Percentiles rank a stretch among this genome's conserved stretches.
Evolutionary conservation across 2,113 vertebrate species (phyloP).

Genomic region (Tetrao urogallus): DNA sequence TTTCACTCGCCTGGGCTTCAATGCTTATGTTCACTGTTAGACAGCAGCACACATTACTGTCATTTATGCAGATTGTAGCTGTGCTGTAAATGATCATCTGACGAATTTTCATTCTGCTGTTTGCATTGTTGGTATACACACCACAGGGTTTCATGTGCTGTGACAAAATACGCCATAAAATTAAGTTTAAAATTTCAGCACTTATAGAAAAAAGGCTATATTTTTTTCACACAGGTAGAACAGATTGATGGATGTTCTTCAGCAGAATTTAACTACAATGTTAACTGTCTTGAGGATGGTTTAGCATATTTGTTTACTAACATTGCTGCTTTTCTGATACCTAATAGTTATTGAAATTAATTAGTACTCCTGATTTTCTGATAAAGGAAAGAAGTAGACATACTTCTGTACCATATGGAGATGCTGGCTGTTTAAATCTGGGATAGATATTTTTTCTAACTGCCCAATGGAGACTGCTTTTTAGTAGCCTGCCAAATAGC

Average conservation of each 20-base stretch:
- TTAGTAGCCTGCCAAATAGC: neutral
- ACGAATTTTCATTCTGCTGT: neutral
- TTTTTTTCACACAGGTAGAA: neutral
- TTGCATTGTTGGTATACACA: neutral
- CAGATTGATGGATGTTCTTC: neutral
- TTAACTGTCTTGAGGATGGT: neutral
- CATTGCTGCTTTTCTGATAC: neutral
- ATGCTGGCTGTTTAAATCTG: neutral
- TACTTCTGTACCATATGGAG: neutral
- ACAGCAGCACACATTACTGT: neutral
- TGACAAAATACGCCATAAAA: neutral
- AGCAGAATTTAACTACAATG: neutral
- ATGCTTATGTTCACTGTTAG: neutral
- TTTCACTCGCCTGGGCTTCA: neutral
- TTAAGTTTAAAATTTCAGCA: neutral
- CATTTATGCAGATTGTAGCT: neutral
- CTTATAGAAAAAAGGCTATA: neutral
- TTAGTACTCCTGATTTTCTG: neutral
- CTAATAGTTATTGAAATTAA: neutral
- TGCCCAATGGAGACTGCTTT: neutral
- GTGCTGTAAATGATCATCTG: neutral
- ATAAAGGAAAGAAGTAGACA: neutral
- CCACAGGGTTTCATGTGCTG: accelerated
- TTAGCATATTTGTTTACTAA: neutral
- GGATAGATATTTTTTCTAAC: neutral